A percentile compares a stretch with the other conserved stretches of the same genome.
Conservation (phyloP, 2,888 invertebrate species). For the Tinea trinotella region DNA sequence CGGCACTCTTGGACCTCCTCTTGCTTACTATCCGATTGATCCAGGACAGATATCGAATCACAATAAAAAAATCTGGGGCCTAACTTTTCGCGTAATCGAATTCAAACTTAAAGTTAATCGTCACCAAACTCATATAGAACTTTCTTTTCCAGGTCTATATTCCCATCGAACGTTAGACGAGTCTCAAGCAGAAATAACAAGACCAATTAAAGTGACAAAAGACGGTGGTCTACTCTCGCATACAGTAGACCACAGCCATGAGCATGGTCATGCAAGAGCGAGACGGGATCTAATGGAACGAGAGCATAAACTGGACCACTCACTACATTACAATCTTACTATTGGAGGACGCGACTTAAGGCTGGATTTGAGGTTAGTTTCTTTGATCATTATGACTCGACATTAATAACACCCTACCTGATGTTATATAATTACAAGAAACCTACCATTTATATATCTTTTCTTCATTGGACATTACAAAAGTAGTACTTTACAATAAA, state of each 20-base stretch:
- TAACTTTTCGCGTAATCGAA: too few relatives aligned
- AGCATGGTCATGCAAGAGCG: constrained; percentile 62
- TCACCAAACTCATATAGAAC: too few relatives aligned
- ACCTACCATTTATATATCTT: too few relatives aligned
- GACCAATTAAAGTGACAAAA: constrained; percentile 74
- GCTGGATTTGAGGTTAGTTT: constrained; percentile 51
- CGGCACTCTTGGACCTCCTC: too few relatives aligned
- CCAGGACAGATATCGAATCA: too few relatives aligned
- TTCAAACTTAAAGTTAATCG: too few relatives aligned
- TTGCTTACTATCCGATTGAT: too few relatives aligned
- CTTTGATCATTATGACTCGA: background rate
- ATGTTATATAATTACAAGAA: too few relatives aligned
- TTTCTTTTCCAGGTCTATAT: constrained; percentile 52
- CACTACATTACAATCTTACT: constrained; percentile 61
- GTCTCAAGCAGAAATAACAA: constrained; percentile 69
- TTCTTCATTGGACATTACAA: too few relatives aligned
- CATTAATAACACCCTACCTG: too few relatives aligned
- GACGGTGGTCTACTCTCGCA: constrained; percentile 72
- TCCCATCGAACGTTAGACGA: constrained; percentile 63
- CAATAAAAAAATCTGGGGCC: too few relatives aligned
- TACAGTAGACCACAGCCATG: constrained; percentile 68
- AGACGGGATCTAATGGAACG: constrained; percentile 52
- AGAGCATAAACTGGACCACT: constrained; percentile 46
- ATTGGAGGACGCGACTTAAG: constrained; percentile 55
- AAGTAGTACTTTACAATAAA: too few relatives aligned